Evolutionary conservation across 1,140 invertebrate genomes (phyloP).

Genomic region (Platyscapa corneri): DNA sequence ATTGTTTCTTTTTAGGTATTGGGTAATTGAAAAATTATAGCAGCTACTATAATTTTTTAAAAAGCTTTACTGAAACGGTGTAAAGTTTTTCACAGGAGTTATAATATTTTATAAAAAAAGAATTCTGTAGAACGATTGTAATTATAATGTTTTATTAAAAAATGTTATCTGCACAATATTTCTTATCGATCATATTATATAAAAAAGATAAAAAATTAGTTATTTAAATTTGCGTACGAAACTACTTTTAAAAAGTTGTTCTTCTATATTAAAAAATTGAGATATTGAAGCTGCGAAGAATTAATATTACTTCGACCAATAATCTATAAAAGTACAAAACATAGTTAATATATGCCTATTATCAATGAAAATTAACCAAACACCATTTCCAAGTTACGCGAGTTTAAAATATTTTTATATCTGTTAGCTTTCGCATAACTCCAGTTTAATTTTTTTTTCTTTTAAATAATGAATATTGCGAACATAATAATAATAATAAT

Average conservation of each 20-base stretch:
- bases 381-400: not conserved
- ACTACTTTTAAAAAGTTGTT: not conserved
- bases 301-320: not conserved
- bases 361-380: not conserved
- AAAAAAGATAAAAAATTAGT: conserved; percentile 13
- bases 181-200: not conserved
- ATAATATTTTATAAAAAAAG: not conserved
- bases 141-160: conserved; percentile 31
- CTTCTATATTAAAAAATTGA: not conserved
- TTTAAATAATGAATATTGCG: not conserved
- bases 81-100: no score
- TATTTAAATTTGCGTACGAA: not conserved
- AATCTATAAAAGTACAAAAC: not conserved
- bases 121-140: not conserved
- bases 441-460: not conserved
- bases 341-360: not conserved
- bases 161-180: not conserved
- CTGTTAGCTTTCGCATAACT: no score
- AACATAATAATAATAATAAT: no score
- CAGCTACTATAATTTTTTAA: no score
- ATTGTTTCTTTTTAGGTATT: not conserved
- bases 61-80: no score
- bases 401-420: not conserved
- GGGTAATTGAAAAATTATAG: no score
- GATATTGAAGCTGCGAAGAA: not conserved